Evolutionary conservation across 2,888 invertebrate species (phyloP).

Genomic region (Oithona nana): DNA sequence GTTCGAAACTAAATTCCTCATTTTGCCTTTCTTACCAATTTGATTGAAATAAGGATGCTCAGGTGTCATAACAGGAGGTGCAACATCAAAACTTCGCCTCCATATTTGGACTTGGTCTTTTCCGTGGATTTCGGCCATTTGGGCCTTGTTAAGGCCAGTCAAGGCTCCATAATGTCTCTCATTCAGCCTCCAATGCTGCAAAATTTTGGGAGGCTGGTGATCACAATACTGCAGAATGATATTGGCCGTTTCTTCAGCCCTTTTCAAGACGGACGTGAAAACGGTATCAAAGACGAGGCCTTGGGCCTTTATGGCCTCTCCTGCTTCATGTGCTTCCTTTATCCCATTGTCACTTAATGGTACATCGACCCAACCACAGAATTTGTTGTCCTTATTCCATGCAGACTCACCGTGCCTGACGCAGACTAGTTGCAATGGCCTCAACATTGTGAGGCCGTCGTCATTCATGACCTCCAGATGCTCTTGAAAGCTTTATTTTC

Average conservation of each 20-base stretch:
- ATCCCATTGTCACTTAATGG: slow-evolving; percentile 30
- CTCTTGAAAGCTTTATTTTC: too few relatives aligned
- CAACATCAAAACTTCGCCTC: slow-evolving; percentile 61
- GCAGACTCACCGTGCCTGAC: slow-evolving; percentile 48
- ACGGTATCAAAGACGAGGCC: slow-evolving; percentile 57
- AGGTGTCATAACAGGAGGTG: slow-evolving; percentile 58
- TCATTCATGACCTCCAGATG: background rate
- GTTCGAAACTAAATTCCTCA: slow-evolving; percentile 46
- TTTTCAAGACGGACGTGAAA: slow-evolving; percentile 55
- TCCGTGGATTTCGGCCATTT: slow-evolving; percentile 65
- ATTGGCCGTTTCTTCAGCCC: slow-evolving; percentile 53
- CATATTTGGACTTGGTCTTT: slow-evolving; percentile 68
- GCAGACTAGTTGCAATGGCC: background rate
- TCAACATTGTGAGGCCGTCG: background rate
- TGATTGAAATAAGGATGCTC: slow-evolving; percentile 51
- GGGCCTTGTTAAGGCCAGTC: slow-evolving; percentile 63
- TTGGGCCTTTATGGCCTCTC: slow-evolving; percentile 49
- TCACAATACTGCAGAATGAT: slow-evolving; percentile 43
- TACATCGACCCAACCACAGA: slow-evolving; percentile 45
- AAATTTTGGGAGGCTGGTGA: slow-evolving; percentile 42
- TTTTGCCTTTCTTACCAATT: slow-evolving; percentile 59
- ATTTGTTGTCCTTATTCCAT: slow-evolving; percentile 51
- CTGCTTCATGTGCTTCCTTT: slow-evolving; percentile 24
- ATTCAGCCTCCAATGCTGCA: slow-evolving; percentile 61
- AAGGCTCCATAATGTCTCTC: slow-evolving; percentile 73